Percentiles rank a stretch among this genome's conserved stretches.
Conservation (phyloP, 2,113 vertebrate genomes). For the Azemiops feae region DNA sequence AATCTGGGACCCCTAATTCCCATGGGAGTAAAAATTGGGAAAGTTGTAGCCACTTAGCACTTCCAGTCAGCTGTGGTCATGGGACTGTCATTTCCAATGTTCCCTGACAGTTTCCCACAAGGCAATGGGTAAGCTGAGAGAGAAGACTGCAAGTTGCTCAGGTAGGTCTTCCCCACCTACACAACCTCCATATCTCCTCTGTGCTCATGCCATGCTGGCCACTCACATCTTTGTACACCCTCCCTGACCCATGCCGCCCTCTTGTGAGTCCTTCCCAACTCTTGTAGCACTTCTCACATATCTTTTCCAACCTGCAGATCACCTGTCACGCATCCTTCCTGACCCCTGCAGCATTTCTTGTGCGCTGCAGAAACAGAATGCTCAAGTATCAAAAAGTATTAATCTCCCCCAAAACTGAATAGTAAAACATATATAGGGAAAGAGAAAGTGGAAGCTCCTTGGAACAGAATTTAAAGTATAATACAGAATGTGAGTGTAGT, state of each 20-base stretch:
- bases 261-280: not conserved
- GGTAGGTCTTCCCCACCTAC: not conserved
- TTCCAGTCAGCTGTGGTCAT: not conserved
- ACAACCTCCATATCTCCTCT: not conserved
- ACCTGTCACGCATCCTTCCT: not conserved
- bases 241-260: not conserved
- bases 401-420: not conserved
- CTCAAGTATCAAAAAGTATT: not conserved
- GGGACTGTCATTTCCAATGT: not conserved
- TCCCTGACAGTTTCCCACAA: not conserved
- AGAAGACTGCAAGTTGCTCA: not conserved
- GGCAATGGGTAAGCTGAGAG: not conserved
- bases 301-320: not conserved
- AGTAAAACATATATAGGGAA: not conserved
- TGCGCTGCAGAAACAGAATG: not conserved
- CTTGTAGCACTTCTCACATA: not conserved
- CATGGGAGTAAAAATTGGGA: not conserved
- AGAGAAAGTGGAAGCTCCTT: not conserved
- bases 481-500: not conserved
- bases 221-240: not conserved
- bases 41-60: not conserved
- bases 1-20: not conserved
- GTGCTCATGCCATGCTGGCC: not conserved
- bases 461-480: not conserved
- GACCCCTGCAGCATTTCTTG: not conserved